Evolutionary conservation across 2,888 invertebrate genomes (phyloP).

Genomic region (Tenthredo distinguenda): DNA sequence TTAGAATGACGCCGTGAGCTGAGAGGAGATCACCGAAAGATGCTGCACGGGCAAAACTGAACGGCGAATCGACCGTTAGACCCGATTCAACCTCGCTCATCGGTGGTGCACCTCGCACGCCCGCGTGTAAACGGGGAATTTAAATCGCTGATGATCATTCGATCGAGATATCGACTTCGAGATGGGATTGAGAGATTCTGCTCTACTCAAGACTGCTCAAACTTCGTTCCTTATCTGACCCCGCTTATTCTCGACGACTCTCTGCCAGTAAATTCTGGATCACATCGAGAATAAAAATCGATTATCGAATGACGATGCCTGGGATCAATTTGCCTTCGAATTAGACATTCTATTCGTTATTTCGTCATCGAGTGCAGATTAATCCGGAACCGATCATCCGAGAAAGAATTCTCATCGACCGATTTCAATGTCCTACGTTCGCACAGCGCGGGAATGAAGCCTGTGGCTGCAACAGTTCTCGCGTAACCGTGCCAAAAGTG

Average conservation of each 20-base stretch:
- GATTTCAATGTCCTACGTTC: too few species aligned
- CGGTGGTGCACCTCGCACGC: not conserved
- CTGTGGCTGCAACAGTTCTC: too few species aligned
- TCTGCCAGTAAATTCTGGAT: not conserved
- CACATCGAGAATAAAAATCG: too few species aligned
- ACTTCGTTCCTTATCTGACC: not conserved
- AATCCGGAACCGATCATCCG: too few species aligned
- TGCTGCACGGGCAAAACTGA: conserved; percentile 41
- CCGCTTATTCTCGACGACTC: not conserved
- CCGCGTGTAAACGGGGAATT: conserved; percentile 25
- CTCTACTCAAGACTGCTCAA: not conserved
- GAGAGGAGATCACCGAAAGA: conserved; percentile 20
- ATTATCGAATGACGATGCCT: not conserved
- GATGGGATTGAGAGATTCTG: conserved; percentile 9
- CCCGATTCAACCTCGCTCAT: conserved; percentile 6
- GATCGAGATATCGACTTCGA: not conserved
- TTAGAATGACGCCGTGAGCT: conserved; percentile 8
- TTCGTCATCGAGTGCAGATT: not conserved
- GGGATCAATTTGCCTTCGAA: not conserved
- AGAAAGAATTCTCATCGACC: too few species aligned
- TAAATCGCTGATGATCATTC: conserved; percentile 42
- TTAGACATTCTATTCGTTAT: not conserved
- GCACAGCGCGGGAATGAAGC: too few species aligned
- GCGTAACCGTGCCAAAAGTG: not conserved
- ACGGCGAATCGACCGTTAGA: conserved; percentile 38